Conservation (phyloP, 2,888 invertebrate species). For the Allophyes oxyacanthae region DNA sequence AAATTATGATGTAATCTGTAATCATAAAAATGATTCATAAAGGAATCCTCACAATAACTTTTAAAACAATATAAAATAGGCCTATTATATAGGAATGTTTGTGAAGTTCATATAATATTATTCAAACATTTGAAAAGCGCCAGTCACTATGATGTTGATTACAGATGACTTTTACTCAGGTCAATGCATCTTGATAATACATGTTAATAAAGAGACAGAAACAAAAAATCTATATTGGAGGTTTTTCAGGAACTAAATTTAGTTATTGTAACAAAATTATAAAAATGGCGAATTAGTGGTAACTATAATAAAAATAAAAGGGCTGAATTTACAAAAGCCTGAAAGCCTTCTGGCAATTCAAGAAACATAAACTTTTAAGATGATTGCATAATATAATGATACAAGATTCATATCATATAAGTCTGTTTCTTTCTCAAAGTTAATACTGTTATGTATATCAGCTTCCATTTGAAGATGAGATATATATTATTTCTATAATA, state of each 20-base stretch:
- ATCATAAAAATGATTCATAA: constrained; percentile 18
- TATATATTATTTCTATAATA: constrained; percentile 40
- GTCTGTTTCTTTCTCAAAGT: constrained; percentile 19
- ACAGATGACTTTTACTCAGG: constrained; percentile 18
- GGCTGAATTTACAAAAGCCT: neutral
- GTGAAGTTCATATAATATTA: constrained; percentile 40
- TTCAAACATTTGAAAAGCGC: constrained; percentile 33
- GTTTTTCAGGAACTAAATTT: no score
- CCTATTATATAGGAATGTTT: constrained; percentile 55
- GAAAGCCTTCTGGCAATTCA: neutral
- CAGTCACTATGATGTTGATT: constrained; percentile 17
- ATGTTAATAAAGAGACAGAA: neutral
- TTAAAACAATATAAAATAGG: constrained; percentile 42
- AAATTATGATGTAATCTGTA: constrained; percentile 15
- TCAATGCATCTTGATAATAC: constrained; percentile 6
- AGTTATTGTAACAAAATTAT: no score
- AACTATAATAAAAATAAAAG: no score
- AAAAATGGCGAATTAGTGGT: no score
- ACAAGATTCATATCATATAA: neutral
- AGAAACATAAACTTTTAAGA: neutral
- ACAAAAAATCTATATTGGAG: no score
- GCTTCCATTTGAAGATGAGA: constrained; percentile 46
- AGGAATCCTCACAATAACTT: constrained; percentile 23
- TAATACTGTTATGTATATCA: constrained; percentile 50
- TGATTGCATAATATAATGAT: constrained; percentile 5